These are phyloP conservation scores for Halcyon chelicuti DNA, from an alignment of 2,797 vertebrate genomes.

Conservation along the genomic window DNA sequence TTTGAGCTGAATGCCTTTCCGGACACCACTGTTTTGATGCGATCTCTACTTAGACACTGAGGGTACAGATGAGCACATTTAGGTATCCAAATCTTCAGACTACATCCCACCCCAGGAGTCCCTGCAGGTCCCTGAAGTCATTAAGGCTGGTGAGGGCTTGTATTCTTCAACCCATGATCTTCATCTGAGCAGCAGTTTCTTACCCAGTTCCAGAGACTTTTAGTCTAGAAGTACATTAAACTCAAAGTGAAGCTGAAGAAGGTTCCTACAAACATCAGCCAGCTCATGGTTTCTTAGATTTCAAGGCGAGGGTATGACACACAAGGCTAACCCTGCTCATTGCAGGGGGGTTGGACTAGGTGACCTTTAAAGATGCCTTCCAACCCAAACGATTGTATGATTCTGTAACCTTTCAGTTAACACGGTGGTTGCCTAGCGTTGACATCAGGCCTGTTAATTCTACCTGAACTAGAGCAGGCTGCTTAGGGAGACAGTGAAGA, in stretches of 20 bases:
- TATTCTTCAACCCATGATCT: not conserved
- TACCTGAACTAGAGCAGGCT: not conserved
- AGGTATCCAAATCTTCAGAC: not conserved
- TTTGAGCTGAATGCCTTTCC: not conserved
- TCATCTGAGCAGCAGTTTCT: not conserved
- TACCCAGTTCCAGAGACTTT: not conserved
- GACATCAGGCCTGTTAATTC: not conserved
- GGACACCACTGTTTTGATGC: not conserved
- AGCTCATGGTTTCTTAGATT: not conserved
- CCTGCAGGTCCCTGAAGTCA: not conserved
- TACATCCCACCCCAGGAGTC: not conserved
- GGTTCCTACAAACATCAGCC: not conserved
- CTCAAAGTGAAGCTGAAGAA: not conserved
- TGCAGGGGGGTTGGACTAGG: not conserved
- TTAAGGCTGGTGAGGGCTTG: not conserved
- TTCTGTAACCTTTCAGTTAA: not conserved
- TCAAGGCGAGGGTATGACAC: not conserved
- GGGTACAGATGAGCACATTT: not conserved
- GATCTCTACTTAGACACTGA: not conserved
- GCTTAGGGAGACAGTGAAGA: not conserved
- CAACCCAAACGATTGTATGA: not conserved
- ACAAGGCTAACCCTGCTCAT: not conserved
- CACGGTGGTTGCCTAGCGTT: accelerated
- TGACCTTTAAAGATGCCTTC: constrained; percentile 2
- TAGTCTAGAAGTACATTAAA: not conserved